Base-by-base conservation (phyloP, 2,113 vertebrate species). In the Nothobranchius kuhntae region DNA sequence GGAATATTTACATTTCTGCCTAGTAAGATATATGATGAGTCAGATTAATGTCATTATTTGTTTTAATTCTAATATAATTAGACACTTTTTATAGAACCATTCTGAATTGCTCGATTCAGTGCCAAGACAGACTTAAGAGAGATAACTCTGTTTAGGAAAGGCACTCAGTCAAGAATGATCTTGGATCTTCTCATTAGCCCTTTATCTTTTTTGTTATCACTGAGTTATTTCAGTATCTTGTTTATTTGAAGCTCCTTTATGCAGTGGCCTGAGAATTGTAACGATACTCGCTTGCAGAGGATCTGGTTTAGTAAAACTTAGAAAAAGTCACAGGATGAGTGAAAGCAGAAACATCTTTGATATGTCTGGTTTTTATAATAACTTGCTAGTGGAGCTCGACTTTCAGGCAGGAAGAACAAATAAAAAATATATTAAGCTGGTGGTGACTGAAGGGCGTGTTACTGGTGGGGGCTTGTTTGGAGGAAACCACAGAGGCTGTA, bases 381-480 rank as follows among this genome's bases (percentile, higher is more conserved):
- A 30, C 30, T 6, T n/a, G 47, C 15, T 48, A 15, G 54, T 53
- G 8, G 13, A 44, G 61, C 50, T 64, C 36, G 42, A 64, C 48
- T 38, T 35, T 1, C 4, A 40, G 35, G 17, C n/a, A 24, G 26
- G 9, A 7, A 13, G 61, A 24, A 40, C 17, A 44, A 53, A 64
- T 24, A 4, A 6, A 35, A 52, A 9, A 53, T 40, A 44, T 24
- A 53, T 64, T 30, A 50, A 62, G 50, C 21, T 15, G 36, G 17
- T 21, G 35, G 48, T 44, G 61, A 64, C 61, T 53, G 61, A 44
- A 26, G 36, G 47, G 47, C 42, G 17, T 42, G 60, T 50, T 50
- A 15, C 15, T 15, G 40, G 14, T 6, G 12, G 13, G 30, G 17
- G n/a, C 21, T 21, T 42, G 9, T 40, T 40, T 52, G 61, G 12